These are phyloP conservation scores for Thymelicus lineola DNA, from an alignment of 2,888 invertebrate genomes.

Conservation along the genomic window DNA sequence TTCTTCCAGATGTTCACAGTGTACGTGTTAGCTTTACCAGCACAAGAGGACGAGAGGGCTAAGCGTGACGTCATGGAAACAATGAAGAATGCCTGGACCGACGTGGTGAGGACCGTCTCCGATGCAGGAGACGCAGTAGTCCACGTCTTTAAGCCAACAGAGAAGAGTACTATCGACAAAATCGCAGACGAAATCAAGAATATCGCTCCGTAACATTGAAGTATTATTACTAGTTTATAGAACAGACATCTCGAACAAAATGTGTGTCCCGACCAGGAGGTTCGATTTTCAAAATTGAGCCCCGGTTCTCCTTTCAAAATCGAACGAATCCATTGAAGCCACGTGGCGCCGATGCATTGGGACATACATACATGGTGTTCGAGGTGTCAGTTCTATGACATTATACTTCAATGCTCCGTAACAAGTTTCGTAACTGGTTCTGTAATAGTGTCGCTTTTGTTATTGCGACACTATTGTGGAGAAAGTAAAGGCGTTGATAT, in stretches of 20 bases:
- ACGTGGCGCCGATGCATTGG: too few relatives aligned
- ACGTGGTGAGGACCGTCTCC: constrained; percentile 64
- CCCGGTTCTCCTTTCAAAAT: too few relatives aligned
- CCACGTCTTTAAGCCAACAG: constrained; percentile 73
- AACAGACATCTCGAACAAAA: too few relatives aligned
- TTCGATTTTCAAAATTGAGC: too few relatives aligned
- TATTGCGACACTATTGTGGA: neutral
- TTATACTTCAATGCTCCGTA: too few relatives aligned
- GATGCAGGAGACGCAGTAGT: constrained; percentile 74
- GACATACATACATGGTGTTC: too few relatives aligned
- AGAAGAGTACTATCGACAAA: constrained; percentile 68
- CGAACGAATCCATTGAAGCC: too few relatives aligned
- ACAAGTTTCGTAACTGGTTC: constrained; percentile 39
- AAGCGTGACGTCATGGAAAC: constrained; percentile 74
- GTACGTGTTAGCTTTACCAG: constrained; percentile 56
- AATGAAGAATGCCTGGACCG: constrained; percentile 71
- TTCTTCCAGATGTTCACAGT: constrained; percentile 54
- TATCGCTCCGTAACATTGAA: constrained; percentile 57
- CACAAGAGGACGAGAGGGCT: constrained; percentile 45
- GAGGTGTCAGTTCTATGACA: too few relatives aligned
- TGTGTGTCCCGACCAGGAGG: too few relatives aligned
- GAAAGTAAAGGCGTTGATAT: neutral
- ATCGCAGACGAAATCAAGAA: constrained; percentile 66
- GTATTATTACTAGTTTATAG: too few relatives aligned
- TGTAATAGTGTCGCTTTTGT: constrained; percentile 24